Base-by-base conservation (phyloP, 37 sponge, comb jelly and placozoan species). In the Beroe ovata region DNA sequence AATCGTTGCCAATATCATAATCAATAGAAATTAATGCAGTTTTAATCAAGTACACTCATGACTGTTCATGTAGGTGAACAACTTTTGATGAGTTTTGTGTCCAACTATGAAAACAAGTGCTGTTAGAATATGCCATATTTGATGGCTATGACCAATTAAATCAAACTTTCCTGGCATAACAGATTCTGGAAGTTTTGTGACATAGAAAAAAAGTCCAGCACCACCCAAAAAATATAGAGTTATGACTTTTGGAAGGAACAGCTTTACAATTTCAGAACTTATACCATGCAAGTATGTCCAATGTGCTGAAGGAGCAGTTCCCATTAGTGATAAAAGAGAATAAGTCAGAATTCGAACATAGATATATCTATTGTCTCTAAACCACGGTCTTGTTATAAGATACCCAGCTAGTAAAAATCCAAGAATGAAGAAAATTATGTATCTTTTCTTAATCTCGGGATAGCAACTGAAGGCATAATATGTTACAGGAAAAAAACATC, bases 111-210 rank as follows among this genome's bases (percentile, higher is more conserved):
- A 77, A 8, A 77, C 88, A 0, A 77, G 23, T 0, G 71, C 94
- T 35, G 90, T 88, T 28, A 60, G 81, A 29, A 95, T 0, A 62
- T 96, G 97, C 42, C 94, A 92, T 26, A 94, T 77, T 60, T 93
- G 94, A 88, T 96, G 97, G 39, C 94, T 94, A 22, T 95, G 93
- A 20, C 92, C 92, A 59, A 92, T 33, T 23, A 89, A 58, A 62
- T 96, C 94, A 72, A 94, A 96, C 59, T 37, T 90, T 32, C 95
- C 94, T 18, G 97, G 97, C 0, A 61, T 60, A 1, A 95, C 71
- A 0, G 93, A 72, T 64, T 96, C 97, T 0, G 97, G 97, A 16
- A 96, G 61, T 60, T 93, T 95, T n/a, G 91, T 90, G 0, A 91
- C 92, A 89, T 94, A 93, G 89, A 94, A 92, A 59, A 96, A 92